Conservation (phyloP, 2,888 invertebrate genomes). For the Meliscaeva auricollis region DNA sequence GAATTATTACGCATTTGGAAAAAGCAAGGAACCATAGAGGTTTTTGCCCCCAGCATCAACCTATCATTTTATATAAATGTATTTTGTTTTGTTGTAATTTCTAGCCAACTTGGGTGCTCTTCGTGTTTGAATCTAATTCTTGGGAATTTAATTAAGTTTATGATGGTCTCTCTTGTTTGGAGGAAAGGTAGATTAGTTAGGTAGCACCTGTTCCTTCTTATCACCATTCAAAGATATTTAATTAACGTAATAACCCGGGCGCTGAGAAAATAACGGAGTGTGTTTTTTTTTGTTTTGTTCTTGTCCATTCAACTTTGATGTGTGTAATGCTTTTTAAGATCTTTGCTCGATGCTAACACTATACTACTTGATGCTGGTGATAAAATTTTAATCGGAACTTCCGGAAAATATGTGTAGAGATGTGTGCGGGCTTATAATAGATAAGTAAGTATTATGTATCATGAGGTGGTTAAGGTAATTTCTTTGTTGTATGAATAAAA, state of each 20-base stretch:
- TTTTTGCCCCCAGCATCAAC: conserved; percentile 62
- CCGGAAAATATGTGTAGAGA: conserved; percentile 20
- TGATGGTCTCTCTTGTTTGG: conserved; percentile 37
- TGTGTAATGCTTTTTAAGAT: neutral
- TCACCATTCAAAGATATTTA: conserved; percentile 69
- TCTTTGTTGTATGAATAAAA: too few species aligned
- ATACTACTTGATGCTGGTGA: conserved; percentile 9
- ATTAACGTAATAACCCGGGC: conserved; percentile 66
- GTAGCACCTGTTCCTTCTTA: conserved; percentile 61
- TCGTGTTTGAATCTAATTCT: conserved; percentile 48
- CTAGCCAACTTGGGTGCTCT: conserved; percentile 2
- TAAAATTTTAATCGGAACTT: conserved; percentile 49
- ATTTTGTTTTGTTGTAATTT: neutral
- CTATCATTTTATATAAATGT: conserved; percentile 3
- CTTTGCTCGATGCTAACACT: neutral
- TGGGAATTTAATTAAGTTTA: conserved; percentile 70
- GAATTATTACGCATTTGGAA: conserved; percentile 45
- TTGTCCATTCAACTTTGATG: conserved; percentile 15
- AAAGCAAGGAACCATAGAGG: conserved; percentile 45
- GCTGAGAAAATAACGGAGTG: conserved; percentile 57
- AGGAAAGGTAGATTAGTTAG: conserved; percentile 1
- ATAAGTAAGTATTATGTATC: neutral
- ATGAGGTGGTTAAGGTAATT: neutral
- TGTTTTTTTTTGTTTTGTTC: conserved; percentile 33
- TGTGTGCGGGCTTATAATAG: neutral